These are phyloP conservation scores for Cephus pulcher DNA, from an alignment of 2,888 invertebrate species.

Conservation along the genomic window DNA sequence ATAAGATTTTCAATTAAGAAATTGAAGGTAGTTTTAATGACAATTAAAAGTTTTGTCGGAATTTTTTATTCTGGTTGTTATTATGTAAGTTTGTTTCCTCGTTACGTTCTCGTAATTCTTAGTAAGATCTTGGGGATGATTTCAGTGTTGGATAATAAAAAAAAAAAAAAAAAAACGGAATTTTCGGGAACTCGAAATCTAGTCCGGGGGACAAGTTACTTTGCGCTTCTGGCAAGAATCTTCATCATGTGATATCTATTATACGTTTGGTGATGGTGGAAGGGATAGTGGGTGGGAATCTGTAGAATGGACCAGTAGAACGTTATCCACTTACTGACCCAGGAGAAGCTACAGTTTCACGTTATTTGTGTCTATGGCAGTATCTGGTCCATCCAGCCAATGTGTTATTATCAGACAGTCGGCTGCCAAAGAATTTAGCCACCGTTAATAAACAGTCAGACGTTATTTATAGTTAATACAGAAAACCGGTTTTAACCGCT, in stretches of 20 bases:
- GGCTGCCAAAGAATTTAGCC: neutral
- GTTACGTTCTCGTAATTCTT: neutral
- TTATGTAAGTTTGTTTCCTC: neutral
- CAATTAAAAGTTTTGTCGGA: neutral
- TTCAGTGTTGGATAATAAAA: neutral
- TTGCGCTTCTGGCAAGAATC: neutral
- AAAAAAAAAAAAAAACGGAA: neutral
- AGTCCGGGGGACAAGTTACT: neutral
- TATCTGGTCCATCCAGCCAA: neutral
- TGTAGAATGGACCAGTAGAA: neutral
- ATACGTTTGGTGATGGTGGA: neutral
- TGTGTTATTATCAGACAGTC: neutral
- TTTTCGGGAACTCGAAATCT: neutral
- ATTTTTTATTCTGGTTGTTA: neutral
- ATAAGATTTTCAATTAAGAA: neutral
- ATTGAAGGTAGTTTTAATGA: neutral
- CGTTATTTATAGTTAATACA: neutral
- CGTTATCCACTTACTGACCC: neutral
- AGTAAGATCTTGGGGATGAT: neutral
- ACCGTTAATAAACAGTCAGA: neutral
- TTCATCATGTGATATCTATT: neutral
- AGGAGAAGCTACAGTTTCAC: neutral
- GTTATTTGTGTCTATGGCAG: neutral
- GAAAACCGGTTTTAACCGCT: neutral
- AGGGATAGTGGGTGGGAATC: neutral